These are phyloP conservation scores for Aplysina aerophoba DNA, from an alignment of 37 sponge, comb jelly and placozoan genomes.

Conservation along the genomic window DNA sequence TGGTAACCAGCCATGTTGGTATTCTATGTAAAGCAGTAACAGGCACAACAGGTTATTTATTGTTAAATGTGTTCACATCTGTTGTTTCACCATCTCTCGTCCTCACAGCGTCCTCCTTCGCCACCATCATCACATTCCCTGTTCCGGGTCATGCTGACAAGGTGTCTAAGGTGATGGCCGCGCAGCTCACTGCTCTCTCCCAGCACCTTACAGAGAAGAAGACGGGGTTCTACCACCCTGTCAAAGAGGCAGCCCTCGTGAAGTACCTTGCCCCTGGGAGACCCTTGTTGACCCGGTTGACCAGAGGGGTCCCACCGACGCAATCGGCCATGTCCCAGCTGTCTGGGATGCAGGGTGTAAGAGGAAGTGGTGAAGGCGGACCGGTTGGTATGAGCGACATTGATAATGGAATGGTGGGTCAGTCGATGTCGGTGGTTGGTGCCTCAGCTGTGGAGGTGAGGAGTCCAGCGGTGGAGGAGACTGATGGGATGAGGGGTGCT, in stretches of 20 bases:
- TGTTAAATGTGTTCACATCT: not conserved
- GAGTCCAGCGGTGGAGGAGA: not conserved
- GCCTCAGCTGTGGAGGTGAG: not conserved
- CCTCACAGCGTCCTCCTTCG: slow-evolving; percentile 32
- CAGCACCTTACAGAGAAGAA: slow-evolving; percentile 58
- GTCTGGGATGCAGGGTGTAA: too few relatives aligned
- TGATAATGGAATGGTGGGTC: too few relatives aligned
- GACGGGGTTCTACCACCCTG: slow-evolving; percentile 19
- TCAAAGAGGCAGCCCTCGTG: slow-evolving; percentile 8
- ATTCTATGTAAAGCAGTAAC: not conserved
- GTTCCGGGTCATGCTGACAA: not conserved
- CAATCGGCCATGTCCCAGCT: not conserved
- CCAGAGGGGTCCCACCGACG: not conserved
- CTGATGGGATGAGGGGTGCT: not conserved
- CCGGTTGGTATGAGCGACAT: too few relatives aligned
- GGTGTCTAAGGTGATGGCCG: not conserved
- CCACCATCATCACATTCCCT: slow-evolving; percentile 54
- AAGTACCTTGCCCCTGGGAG: not conserved
- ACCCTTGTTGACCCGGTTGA: too few relatives aligned
- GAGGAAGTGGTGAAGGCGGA: too few relatives aligned
- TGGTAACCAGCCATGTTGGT: too few relatives aligned
- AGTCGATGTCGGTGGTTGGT: too few relatives aligned
- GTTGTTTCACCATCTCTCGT: not conserved
- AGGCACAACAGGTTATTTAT: not conserved
- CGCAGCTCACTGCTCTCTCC: slow-evolving; percentile 55